These are phyloP conservation scores for Agonum fuliginosum DNA, from an alignment of 2,888 invertebrate genomes.

Conservation along the genomic window DNA sequence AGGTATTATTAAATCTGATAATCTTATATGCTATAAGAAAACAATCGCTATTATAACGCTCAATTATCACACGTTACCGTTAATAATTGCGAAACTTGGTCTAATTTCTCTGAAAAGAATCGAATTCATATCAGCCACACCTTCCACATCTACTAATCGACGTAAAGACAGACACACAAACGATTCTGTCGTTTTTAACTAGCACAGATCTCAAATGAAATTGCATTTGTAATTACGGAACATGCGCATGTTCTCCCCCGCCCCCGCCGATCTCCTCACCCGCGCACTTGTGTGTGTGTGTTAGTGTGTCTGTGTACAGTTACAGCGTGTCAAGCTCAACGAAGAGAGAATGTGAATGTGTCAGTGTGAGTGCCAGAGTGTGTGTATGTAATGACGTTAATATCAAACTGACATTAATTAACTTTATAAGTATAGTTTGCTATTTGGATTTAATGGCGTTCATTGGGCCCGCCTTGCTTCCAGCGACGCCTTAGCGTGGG, in stretches of 20 bases:
- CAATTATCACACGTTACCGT: not conserved
- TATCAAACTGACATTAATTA: constrained; percentile 60
- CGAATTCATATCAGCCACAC: constrained; percentile 12
- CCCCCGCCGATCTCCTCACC: not conserved
- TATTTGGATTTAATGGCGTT: constrained; percentile 53
- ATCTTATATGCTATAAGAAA: too few species aligned
- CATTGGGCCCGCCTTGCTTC: constrained; percentile 24
- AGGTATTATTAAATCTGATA: too few species aligned
- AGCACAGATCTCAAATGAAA: constrained; percentile 51
- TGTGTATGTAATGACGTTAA: constrained; percentile 57
- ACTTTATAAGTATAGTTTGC: constrained; percentile 60
- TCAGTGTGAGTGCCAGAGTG: constrained; percentile 32
- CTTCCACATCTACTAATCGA: constrained; percentile 18
- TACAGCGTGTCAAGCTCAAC: not conserved
- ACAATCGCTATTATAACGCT: too few species aligned
- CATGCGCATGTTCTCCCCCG: constrained; percentile 24
- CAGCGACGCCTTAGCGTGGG: constrained; percentile 1
- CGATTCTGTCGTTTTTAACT: constrained; percentile 43
- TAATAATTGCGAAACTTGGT: constrained; percentile 12
- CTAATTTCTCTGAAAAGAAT: not conserved
- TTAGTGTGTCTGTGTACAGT: not conserved
- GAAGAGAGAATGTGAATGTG: constrained; percentile 19
- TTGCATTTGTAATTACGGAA: constrained; percentile 56
- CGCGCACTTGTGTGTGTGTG: not conserved
- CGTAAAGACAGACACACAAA: constrained; percentile 7